phyloP scores from a whole-genome alignment of 2,797 vertebrate species.

The Halcyon leucocephala region DNA sequence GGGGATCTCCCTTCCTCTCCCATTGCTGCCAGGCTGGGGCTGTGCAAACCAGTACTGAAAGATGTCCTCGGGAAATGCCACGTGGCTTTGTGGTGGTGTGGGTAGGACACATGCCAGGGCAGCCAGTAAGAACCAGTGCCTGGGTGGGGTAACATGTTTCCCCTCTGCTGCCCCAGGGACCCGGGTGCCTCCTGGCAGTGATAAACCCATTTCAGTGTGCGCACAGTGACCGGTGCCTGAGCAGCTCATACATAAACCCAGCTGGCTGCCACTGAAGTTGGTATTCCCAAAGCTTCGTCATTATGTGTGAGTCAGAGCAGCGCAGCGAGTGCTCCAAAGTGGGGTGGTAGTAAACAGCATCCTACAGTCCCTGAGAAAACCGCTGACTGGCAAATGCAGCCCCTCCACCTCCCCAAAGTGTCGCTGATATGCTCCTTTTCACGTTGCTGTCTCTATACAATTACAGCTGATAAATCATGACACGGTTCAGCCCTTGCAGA shows the following conservation, averaged over 20 bases:
- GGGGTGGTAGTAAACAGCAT: not conserved
- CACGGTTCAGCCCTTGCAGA: not conserved
- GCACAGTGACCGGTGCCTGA: not conserved
- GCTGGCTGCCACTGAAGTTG: not conserved
- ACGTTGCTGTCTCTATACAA: not conserved
- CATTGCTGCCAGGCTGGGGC: not conserved
- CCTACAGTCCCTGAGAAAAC: not conserved
- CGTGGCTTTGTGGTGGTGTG: not conserved
- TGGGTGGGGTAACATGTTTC: not conserved
- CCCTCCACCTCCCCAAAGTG: not conserved
- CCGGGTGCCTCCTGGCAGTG: rapidly evolving
- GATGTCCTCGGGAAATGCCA: not conserved
- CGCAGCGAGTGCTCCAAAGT: not conserved
- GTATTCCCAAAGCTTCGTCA: not conserved
- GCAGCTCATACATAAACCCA: conserved; percentile 18
- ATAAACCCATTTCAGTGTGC: not conserved
- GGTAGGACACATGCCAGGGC: not conserved
- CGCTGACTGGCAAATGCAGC: not conserved
- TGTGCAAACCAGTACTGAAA: not conserved
- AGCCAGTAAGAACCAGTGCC: not conserved
- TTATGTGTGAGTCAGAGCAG: conserved; percentile 14
- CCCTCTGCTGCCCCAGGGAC: not conserved
- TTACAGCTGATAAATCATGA: not conserved
- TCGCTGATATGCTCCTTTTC: not conserved
- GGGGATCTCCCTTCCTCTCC: not conserved